Evolutionary conservation across 2,888 invertebrate species (phyloP), one percentile per base, ranked within the genome.

Genomic region (Cheilosia pagana): DNA sequence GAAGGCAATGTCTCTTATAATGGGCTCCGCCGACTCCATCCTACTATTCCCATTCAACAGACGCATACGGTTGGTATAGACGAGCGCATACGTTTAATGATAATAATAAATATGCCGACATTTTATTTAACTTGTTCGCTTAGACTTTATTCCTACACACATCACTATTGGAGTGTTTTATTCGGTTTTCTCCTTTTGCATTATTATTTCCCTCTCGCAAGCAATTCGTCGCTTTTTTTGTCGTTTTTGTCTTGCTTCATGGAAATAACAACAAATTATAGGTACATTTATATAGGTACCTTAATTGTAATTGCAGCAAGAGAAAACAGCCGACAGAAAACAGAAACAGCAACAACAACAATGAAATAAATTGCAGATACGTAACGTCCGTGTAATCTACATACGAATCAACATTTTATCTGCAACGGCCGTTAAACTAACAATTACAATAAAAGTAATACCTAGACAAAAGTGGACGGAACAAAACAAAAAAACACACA

Each of bases 71-170:
- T 45, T 68, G 41, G 43, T 59, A 45, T 28, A 55, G n/a, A 55
- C 21, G 53, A 28, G 28, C 28, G 28, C 45, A 35, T 48, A 31
- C 63, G 70, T 65, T 52, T 79, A 71, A 85, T 81, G 68, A 85
- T 85, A 85, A 79, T 83, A 85, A 85, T 85, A 85, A 85, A 85
- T 81, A 85, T 71, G 75, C 81, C 81, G 81, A 79, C 75, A 85
- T 81, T 85, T 81, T 71, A 85, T 85, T 85, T 85, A 81, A 81
- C 85, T 60, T 74, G 75, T 75, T 75, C 59, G 60, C 70, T 79
- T 60, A 52, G 68, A 68, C 76, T 62, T 70, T 48, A 25, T 81
- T 81, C 75, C 75, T 85, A 75, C 85, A 70, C 52, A 74, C 57
- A 74, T 79, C n/a, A n/a, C 74, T 65, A 79, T 63, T 79, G 74